A percentile compares a stretch with the other conserved stretches of the same genome.
Conservation (phyloP, 1,140 invertebrate genomes). For the Alviniconcha marisindica region DNA sequence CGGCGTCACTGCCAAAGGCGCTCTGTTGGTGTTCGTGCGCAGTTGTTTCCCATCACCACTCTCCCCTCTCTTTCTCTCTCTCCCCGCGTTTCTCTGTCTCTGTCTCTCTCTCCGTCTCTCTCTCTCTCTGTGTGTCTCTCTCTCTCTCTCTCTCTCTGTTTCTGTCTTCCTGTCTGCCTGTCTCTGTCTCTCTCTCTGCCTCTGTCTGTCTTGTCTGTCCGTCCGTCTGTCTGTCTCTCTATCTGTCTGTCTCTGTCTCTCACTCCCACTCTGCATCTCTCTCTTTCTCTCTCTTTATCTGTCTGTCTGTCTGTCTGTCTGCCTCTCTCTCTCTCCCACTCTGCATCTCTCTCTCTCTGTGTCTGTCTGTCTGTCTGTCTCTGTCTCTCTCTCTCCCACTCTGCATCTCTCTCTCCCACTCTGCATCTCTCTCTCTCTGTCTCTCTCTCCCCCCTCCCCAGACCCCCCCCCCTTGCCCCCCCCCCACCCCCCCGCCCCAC, state of each 20-base stretch:
- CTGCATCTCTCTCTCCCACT: too few species aligned
- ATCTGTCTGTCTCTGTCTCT: not conserved
- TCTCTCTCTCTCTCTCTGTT: slow-evolving; percentile 1
- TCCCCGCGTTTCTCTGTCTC: not conserved
- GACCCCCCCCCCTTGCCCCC: too few species aligned
- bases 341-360: too few species aligned
- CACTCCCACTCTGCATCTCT: not conserved
- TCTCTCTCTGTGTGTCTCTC: not conserved
- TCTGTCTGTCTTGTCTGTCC: not conserved
- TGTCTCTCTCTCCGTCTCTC: not conserved
- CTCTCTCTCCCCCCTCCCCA: too few species aligned
- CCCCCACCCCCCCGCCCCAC: too few species aligned
- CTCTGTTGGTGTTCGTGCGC: too few species aligned
- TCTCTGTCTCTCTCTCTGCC: slow-evolving; percentile 1
- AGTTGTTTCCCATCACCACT: too few species aligned
- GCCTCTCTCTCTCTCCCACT: not conserved
- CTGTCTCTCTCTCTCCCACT: too few species aligned
- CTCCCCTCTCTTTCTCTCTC: not conserved
- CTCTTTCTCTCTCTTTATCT: not conserved
- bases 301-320: slow-evolving; percentile 14
- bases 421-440: too few species aligned
- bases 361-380: too few species aligned
- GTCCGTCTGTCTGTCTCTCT: not conserved
- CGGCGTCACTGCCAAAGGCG: too few species aligned
- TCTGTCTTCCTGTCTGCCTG: not conserved